These are phyloP conservation scores for Bembecia ichneumoniformis DNA, from an alignment of 2,888 invertebrate species.

Conservation along the genomic window DNA sequence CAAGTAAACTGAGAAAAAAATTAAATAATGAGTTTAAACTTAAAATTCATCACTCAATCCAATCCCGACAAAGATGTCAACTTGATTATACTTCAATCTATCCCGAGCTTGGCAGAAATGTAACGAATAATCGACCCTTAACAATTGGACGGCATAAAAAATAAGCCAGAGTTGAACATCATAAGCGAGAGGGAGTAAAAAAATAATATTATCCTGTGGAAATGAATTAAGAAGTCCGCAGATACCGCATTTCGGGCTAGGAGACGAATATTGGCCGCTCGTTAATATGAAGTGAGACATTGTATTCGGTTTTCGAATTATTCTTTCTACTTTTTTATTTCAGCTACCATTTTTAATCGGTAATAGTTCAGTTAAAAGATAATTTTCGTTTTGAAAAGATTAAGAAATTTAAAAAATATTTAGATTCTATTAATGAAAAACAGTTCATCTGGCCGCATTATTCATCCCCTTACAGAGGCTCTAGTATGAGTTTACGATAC, in stretches of 20 bases:
- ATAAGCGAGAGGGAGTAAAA: slow-evolving; percentile 65
- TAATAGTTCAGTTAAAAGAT: too few species aligned
- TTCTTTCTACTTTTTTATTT: too few species aligned
- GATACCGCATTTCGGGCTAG: slow-evolving; percentile 41
- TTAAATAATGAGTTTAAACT: too few species aligned
- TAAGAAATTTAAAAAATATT: too few species aligned
- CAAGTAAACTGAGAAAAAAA: too few species aligned
- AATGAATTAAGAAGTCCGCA: slow-evolving; percentile 69
- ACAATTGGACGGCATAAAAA: slow-evolving; percentile 59
- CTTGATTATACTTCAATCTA: slow-evolving; percentile 54
- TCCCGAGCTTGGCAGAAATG: slow-evolving; percentile 36
- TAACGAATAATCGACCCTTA: slow-evolving; percentile 50
- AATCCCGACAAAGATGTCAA: slow-evolving; percentile 27
- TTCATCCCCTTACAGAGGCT: too few species aligned
- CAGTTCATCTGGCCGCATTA: too few species aligned
- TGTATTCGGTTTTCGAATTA: too few species aligned
- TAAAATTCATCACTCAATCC: neutral
- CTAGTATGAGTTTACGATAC: too few species aligned
- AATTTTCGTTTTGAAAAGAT: too few species aligned
- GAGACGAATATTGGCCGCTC: slow-evolving; percentile 8
- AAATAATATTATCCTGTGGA: slow-evolving; percentile 73
- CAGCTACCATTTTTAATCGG: too few species aligned
- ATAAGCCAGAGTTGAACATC: slow-evolving; percentile 59
- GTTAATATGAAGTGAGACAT: slow-evolving; percentile 1
- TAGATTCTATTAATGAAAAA: too few species aligned